phyloP scores from a whole-genome alignment of 2,113 vertebrate genomes.

The Callocephalon fimbriatum region DNA sequence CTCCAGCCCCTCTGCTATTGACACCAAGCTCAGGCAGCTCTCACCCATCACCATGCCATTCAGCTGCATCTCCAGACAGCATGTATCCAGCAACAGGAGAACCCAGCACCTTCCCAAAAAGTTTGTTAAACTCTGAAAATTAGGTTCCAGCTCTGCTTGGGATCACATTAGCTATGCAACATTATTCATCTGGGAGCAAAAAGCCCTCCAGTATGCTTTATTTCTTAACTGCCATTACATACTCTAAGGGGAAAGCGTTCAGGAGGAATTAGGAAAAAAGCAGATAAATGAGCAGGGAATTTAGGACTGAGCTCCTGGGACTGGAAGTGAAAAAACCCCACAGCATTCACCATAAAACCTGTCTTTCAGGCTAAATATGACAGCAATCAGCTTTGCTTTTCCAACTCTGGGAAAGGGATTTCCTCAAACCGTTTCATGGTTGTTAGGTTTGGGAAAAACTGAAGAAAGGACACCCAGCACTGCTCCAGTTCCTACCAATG shows the following conservation, averaged over 20 bases:
- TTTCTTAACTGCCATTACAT: not conserved
- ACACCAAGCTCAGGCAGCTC: not conserved
- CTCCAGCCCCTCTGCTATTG: not conserved
- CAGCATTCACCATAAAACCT: not conserved
- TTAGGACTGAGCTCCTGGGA: not conserved
- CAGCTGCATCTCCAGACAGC: not conserved
- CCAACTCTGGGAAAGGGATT: not conserved
- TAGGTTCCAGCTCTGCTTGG: not conserved
- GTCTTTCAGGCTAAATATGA: not conserved
- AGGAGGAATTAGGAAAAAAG: not conserved
- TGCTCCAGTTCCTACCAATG: not conserved
- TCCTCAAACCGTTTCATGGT: fast-evolving
- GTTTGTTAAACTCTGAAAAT: not conserved
- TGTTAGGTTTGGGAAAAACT: not conserved
- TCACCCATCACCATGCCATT: not conserved
- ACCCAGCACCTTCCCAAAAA: not conserved
- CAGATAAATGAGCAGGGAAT: constrained; percentile 8
- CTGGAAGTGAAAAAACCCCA: not conserved
- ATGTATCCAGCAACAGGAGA: not conserved
- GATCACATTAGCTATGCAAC: not conserved
- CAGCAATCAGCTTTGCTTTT: not conserved
- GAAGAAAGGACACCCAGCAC: no score
- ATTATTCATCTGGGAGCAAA: not conserved
- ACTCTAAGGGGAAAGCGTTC: not conserved
- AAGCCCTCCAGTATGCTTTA: not conserved